Base-by-base conservation (phyloP, 2,888 invertebrate genomes). In the Prosopocoilus inquinatus region DNA sequence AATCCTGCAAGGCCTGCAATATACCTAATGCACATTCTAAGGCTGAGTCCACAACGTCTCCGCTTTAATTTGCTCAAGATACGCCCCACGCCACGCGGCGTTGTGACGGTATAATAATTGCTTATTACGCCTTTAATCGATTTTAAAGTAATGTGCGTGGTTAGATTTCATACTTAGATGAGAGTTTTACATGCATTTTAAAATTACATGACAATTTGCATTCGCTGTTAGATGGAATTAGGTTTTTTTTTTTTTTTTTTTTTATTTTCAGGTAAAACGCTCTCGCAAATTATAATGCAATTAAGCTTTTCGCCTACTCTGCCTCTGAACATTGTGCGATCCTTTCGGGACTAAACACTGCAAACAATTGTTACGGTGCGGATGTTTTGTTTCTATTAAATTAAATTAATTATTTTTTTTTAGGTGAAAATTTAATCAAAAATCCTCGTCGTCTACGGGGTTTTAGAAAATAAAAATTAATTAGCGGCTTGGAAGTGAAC, bases 111-210 rank as follows among this genome's bases (percentile, higher is more conserved):
- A 48, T 28, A 44, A 34, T 36, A 38, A 49, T 49, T 35, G 32
- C 49, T 35, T 15, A 44, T 49, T 54, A 35, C 36, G 28, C 38
- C 15, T 49, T 16, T 35, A 54, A 54, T 54, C 54, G 49, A 54
- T 49, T 49, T 54, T 34, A 41, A 15, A 41, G 38, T 36, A 49
- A 53, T 53, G 41, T 43, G 45, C 49, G 49, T 45, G 49, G 36
- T 54, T 49, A 49, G 49, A 54, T 54, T 54, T 54, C 28, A 11
- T 20, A 44, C 49, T 54, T 45, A 49, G 54, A 45, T 49, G n/a
- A 49, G 45, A 44, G n/a, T 45, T 47, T 20, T 43, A 45, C 49
- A 50, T 49, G 54, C 54, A 45, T 54, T 54, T 47, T 54, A 51
- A 49, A 20, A 35, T 47, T 46, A 52, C 47, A 38, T 36, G 47